Conservation (phyloP, 2,113 vertebrate species). For the Setophaga coronata region DNA sequence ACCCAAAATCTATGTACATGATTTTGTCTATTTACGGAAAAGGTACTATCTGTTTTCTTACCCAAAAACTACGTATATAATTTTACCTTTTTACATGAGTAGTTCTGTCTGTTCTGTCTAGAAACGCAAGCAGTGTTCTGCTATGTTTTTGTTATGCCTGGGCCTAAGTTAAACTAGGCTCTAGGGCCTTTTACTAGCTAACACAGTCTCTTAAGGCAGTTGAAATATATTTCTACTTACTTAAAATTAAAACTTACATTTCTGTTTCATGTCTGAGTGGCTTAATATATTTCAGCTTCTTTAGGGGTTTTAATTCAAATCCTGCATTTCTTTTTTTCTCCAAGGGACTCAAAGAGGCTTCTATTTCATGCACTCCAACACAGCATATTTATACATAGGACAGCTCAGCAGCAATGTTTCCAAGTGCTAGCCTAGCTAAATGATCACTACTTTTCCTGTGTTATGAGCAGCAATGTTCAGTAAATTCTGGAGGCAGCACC, state of each 20-base stretch:
- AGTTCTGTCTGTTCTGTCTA: not conserved
- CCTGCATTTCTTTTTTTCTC: not conserved
- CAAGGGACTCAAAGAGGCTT: not conserved
- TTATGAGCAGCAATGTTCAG: not conserved
- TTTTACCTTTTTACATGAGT: not conserved
- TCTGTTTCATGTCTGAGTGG: not conserved
- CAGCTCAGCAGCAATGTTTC: not conserved
- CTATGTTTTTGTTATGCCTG: not conserved
- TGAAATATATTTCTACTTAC: not conserved
- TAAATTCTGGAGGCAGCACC: not conserved
- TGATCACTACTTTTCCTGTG: not conserved
- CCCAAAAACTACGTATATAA: not conserved
- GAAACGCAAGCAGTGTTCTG: not conserved
- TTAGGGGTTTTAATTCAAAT: not conserved
- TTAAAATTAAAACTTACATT: not conserved
- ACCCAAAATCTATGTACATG: not conserved
- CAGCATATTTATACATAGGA: not conserved
- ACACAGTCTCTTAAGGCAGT: not conserved
- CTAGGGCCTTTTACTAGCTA: not conserved
- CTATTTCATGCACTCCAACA: not conserved
- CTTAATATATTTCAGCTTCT: not conserved
- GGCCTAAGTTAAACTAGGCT: not conserved
- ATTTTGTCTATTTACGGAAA: not conserved
- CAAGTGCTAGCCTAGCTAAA: not conserved
- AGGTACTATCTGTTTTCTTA: not conserved